phyloP scores from a whole-genome alignment of 2,797 vertebrate genomes.

The Salmo trutta region DNA sequence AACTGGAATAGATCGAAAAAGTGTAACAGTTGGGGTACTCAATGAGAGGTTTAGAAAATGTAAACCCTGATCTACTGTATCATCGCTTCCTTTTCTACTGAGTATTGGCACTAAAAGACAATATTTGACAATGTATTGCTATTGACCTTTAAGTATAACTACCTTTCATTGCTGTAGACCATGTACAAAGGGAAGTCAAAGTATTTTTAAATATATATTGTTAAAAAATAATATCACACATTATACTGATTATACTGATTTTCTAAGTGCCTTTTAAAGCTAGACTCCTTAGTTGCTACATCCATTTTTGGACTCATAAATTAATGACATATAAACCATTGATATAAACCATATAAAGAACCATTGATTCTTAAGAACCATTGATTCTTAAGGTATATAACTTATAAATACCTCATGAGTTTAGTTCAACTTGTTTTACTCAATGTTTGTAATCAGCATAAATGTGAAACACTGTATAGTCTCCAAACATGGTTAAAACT shows the following conservation, averaged over 20 bases:
- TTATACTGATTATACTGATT: conserved; percentile 53
- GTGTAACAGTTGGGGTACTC: not conserved
- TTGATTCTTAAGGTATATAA: too few species aligned
- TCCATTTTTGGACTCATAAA: too few species aligned
- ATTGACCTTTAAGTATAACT: not conserved
- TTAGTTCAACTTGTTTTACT: too few species aligned
- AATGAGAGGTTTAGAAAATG: not conserved
- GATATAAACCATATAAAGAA: too few species aligned
- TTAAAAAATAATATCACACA: conserved; percentile 32
- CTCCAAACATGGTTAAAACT: too few species aligned
- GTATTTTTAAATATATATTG: conserved; percentile 5
- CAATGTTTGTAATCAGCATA: too few species aligned
- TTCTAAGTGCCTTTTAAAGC: conserved; percentile 70
- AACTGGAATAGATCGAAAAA: not conserved
- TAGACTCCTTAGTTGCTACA: too few species aligned
- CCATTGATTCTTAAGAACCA: too few species aligned
- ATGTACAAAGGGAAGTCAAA: not conserved
- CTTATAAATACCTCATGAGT: too few species aligned
- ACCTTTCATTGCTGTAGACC: not conserved
- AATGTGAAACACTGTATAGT: too few species aligned
- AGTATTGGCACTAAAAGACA: conserved; percentile 5
- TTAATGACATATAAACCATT: too few species aligned
- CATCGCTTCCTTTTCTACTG: not conserved
- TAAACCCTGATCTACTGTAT: not conserved
- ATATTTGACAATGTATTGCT: not conserved